Percentiles rank a stretch among this genome's conserved stretches.
Evolutionary conservation across 2,888 invertebrate genomes (phyloP).

Genomic region (Drosophila affinis): DNA sequence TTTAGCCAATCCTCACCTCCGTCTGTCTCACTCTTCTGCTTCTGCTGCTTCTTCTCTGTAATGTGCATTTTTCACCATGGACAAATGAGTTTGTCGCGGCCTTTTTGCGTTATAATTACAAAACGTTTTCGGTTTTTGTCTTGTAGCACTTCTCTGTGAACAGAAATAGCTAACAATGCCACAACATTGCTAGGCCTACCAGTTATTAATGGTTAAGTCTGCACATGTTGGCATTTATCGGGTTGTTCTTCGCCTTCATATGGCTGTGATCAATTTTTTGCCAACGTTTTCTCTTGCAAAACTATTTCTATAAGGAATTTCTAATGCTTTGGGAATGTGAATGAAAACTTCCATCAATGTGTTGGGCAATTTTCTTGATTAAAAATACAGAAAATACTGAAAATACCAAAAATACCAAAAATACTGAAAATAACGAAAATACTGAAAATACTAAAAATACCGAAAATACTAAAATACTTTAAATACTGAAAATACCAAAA

Average conservation of each 20-base stretch:
- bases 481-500: too few relatives aligned
- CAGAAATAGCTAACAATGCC: slow-evolving; percentile 65
- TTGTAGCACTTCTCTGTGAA: slow-evolving; percentile 20
- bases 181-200: slow-evolving; percentile 69
- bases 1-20: slow-evolving; percentile 44
- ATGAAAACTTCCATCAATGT: neutral
- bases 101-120: slow-evolving; percentile 60
- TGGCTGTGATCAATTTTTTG: slow-evolving; percentile 34
- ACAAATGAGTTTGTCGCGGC: slow-evolving; percentile 80
- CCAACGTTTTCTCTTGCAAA: slow-evolving; percentile 15
- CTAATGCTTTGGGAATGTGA: slow-evolving; percentile 1
- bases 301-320: slow-evolving; percentile 11
- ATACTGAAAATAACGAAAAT: too few relatives aligned
- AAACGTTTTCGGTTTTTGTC: slow-evolving; percentile 41
- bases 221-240: slow-evolving; percentile 75
- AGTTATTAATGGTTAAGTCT: slow-evolving; percentile 76
- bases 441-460: too few relatives aligned
- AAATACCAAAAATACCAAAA: too few relatives aligned
- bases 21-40: slow-evolving; percentile 29
- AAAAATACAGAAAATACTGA: neutral
- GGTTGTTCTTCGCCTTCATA: slow-evolving; percentile 38
- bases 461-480: too few relatives aligned
- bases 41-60: slow-evolving; percentile 41
- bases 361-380: neutral
- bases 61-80: slow-evolving; percentile 79